Base-by-base conservation (phyloP, 1,140 invertebrate genomes). In the Diorhabda carinulata region DNA sequence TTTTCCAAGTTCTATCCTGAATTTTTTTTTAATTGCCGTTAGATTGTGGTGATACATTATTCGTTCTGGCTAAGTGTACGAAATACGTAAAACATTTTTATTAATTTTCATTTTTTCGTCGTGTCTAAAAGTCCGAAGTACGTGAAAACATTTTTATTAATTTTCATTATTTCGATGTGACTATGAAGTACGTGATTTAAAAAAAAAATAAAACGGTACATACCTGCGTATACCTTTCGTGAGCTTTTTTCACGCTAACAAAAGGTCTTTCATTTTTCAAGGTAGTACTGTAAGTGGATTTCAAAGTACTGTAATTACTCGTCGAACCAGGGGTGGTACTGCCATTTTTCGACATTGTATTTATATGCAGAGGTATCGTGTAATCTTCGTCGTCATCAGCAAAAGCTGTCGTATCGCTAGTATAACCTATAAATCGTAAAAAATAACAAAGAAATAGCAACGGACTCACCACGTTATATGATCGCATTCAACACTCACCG, bases 371-470 rank as follows among this genome's bases (percentile, higher is more conserved):
- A 3, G 88, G 88, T 57, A 88, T 84, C 65, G 84, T 85, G 79
- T 87, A 89, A 77, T 88, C 86, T 9, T 88, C 87, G 66, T 88
- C 86, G 73, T 91, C 89, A 74, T 91, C 89, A 57, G 89, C 88
- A 69, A 91, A 88, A 2, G 90, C 87, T 5, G 90, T 91, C 2
- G 90, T 92, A 76, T 92, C 91, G 75, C 90, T 91, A 2, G 90
- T 89, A 77, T 92, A 92, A 4, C 90, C 47, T 52, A 52, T 8
- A 52, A 52, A 52, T 3, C 47, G 47, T 52, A 52, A 8, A 52
- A 8, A 4, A 8, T 3, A 52, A n/a, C 2, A 8, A 52, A 2
- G 4, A 52, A 52, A 4, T 52, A 52, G 25, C 25, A 25, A 25
- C 25, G 25, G 1, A 25, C 25, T 25, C 25, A 25, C 25, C 25